A percentile compares a stretch with the other conserved stretches of the same genome.
phyloP scores from a whole-genome alignment of 2,113 vertebrate species.

The Ophiodon elongatus region DNA sequence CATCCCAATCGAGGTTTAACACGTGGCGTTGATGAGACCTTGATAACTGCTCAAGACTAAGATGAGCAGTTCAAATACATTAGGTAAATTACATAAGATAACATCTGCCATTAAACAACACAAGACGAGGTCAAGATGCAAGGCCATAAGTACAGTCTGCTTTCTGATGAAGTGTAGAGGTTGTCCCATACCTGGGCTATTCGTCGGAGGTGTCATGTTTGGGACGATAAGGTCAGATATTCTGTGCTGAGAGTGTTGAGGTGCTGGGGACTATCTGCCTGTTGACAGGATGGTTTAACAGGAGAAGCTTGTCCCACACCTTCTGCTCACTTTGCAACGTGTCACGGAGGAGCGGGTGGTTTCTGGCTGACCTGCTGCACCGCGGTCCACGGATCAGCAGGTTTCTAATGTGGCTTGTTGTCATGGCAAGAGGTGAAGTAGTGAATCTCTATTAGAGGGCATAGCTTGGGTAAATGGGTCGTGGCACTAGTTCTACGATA shows the following conservation, averaged over 20 bases:
- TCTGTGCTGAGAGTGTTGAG: background rate
- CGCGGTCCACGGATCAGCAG: background rate
- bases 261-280: background rate
- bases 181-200: background rate
- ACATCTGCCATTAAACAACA: background rate
- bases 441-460: background rate
- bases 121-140: background rate
- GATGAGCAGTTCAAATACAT: background rate
- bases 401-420: constrained; percentile 17
- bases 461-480: background rate
- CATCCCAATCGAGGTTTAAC: background rate
- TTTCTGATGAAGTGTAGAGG: background rate
- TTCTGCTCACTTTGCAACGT: background rate
- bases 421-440: constrained; percentile 14
- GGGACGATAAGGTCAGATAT: background rate
- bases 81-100: background rate
- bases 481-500: background rate
- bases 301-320: constrained; percentile 2
- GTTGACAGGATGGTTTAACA: constrained; percentile 21
- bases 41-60: background rate
- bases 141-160: background rate
- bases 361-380: constrained; percentile 3
- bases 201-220: background rate
- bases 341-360: background rate
- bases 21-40: background rate